Evolutionary conservation across 2,888 invertebrate genomes (phyloP).

Genomic region (Drosophila cognata): DNA sequence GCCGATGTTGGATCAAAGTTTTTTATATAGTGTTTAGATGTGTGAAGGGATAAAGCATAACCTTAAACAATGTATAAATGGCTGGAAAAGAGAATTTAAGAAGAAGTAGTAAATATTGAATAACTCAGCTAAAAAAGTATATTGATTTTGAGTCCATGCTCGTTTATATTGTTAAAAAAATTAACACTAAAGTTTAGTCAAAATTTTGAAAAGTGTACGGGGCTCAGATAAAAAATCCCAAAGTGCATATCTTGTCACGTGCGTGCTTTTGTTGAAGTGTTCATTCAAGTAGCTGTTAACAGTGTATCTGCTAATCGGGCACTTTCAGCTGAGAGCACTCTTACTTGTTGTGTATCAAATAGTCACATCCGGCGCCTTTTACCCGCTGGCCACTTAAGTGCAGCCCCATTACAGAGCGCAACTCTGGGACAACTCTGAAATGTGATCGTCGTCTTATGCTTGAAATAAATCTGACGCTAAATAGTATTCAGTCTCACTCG

Average conservation of each 20-base stretch:
- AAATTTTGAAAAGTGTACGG: neutral
- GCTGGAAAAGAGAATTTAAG: neutral
- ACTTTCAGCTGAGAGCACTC: neutral
- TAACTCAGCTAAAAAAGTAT: neutral
- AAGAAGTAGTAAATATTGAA: neutral
- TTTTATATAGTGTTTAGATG: neutral
- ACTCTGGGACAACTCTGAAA: slow-evolving; percentile 68
- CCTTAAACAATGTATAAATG: neutral
- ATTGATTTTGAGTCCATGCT: neutral
- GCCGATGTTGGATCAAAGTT: neutral
- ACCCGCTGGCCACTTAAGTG: slow-evolving; percentile 66
- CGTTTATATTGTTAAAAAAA: neutral
- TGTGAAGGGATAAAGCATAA: neutral
- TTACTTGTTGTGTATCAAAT: slow-evolving; percentile 11
- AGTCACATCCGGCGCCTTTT: slow-evolving; percentile 69
- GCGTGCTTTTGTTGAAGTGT: neutral
- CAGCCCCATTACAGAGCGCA: slow-evolving; percentile 25
- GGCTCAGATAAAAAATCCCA: neutral
- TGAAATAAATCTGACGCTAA: slow-evolving; percentile 76
- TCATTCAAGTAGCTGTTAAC: neutral
- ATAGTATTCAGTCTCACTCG: slow-evolving; percentile 56
- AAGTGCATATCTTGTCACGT: neutral
- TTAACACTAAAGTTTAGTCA: neutral
- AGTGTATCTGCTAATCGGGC: neutral
- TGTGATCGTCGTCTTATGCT: slow-evolving; percentile 83